Percentiles rank a stretch among this genome's conserved stretches.
Conservation (phyloP, 1,140 invertebrate genomes). For the Drosophila parabipectinata region DNA sequence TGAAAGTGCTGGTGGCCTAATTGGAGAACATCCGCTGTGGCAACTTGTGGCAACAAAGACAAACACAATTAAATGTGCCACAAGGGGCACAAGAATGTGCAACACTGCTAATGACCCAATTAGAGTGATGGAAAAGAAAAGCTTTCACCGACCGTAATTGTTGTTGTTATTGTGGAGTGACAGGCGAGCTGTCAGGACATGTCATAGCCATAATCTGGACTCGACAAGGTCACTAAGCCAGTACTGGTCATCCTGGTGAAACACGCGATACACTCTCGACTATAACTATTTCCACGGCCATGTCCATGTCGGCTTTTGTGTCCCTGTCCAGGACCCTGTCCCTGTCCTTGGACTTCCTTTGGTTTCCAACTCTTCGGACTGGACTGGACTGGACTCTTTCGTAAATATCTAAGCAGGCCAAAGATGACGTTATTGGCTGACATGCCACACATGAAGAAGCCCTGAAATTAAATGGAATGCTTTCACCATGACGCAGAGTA, state of each 20-base stretch:
- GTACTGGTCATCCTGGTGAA: slow-evolving; percentile 3
- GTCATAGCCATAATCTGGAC: slow-evolving; percentile 41
- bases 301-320: not conserved
- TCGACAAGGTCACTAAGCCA: slow-evolving; percentile 42
- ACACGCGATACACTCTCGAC: slow-evolving; percentile 39
- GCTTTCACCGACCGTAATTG: slow-evolving; percentile 36
- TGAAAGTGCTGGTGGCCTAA: slow-evolving; percentile 4
- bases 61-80: slow-evolving; percentile 30
- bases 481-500: slow-evolving; percentile 40
- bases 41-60: slow-evolving; percentile 1
- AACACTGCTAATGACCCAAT: slow-evolving; percentile 68
- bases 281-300: slow-evolving; percentile 29
- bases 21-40: too few species aligned
- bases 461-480: slow-evolving; percentile 31
- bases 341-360: slow-evolving; percentile 21
- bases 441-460: slow-evolving; percentile 16
- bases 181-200: slow-evolving; percentile 18
- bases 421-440: slow-evolving; percentile 50
- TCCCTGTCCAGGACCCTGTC: slow-evolving; percentile 4
- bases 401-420: slow-evolving; percentile 66
- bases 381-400: slow-evolving; percentile 22
- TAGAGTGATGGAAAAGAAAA: slow-evolving; percentile 38
- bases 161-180: slow-evolving; percentile 3
- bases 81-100: slow-evolving; percentile 40
- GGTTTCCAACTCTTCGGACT: not conserved